These are phyloP conservation scores for Cylas formicarius DNA, from an alignment of 1,140 invertebrate species.

Conservation along the genomic window DNA sequence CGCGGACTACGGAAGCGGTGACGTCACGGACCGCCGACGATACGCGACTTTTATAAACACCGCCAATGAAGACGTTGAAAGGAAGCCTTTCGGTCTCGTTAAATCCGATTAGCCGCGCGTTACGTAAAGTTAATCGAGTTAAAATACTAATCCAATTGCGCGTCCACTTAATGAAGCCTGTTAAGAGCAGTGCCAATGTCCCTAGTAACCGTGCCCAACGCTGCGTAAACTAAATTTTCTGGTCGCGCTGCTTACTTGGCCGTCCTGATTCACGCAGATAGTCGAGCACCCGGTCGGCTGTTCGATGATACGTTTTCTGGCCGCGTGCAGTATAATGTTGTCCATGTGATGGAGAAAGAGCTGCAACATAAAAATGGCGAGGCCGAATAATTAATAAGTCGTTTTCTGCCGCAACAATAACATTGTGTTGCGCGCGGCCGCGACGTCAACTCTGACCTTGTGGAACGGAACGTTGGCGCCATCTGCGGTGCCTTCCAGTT, in stretches of 20 bases:
- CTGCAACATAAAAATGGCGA: conserved; percentile 44
- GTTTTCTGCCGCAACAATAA: background rate
- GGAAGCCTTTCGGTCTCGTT: too few relatives aligned
- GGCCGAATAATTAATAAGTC: background rate
- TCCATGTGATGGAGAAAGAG: conserved; percentile 78
- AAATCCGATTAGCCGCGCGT: too few relatives aligned
- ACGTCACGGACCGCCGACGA: too few relatives aligned
- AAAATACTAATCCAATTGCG: too few relatives aligned
- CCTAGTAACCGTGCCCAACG: too few relatives aligned
- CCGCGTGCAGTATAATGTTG: conserved; percentile 60
- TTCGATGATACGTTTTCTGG: conserved; percentile 45
- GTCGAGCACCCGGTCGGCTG: conserved; percentile 69
- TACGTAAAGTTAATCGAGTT: too few relatives aligned
- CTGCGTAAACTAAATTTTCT: too few relatives aligned
- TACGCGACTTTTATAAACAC: too few relatives aligned
- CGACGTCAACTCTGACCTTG: conserved; percentile 50
- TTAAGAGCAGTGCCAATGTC: too few relatives aligned
- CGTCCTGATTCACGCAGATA: conserved; percentile 62
- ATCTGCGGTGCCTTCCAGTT: conserved; percentile 77
- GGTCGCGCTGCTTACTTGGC: conserved; percentile 43
- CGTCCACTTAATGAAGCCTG: too few relatives aligned
- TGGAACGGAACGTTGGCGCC: conserved; percentile 75
- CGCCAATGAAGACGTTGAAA: too few relatives aligned
- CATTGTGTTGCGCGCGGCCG: background rate
- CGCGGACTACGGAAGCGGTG: too few relatives aligned